A percentile compares a stretch with the other conserved stretches of the same genome.
These are phyloP conservation scores for Spheniscus humboldti DNA, from an alignment of 2,797 vertebrate species.

Conservation along the genomic window DNA sequence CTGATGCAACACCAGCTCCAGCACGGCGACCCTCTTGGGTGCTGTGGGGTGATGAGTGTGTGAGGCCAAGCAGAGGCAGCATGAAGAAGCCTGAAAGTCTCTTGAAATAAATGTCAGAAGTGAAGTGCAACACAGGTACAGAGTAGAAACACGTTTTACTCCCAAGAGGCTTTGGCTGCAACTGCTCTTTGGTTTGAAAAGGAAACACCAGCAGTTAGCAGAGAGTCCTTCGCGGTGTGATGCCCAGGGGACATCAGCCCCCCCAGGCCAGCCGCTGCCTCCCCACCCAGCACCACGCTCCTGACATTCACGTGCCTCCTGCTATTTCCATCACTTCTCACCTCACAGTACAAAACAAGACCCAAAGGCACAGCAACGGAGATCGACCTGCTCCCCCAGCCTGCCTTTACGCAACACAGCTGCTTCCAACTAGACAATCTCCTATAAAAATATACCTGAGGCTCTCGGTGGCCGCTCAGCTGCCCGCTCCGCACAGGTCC, in stretches of 20 bases:
- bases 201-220: neutral
- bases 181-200: conserved; percentile 28
- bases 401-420: accelerated
- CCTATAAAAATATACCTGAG: neutral
- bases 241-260: neutral
- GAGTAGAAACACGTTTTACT: neutral
- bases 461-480: accelerated
- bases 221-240: neutral
- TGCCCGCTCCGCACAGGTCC: accelerated
- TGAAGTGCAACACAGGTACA: neutral
- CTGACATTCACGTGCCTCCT: neutral
- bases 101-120: neutral
- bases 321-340: neutral
- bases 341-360: accelerated
- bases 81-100: neutral
- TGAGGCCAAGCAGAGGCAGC: neutral
- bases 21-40: neutral
- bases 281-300: accelerated
- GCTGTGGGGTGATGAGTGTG: accelerated
- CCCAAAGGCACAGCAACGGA: neutral
- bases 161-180: neutral
- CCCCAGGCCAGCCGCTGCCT: neutral
- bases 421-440: neutral
- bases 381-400: neutral
- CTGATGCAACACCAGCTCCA: neutral